Percentiles rank a stretch among this genome's conserved stretches.
Conservation (phyloP, 2,113 vertebrate genomes). For the Mormyrus iriodes region DNA sequence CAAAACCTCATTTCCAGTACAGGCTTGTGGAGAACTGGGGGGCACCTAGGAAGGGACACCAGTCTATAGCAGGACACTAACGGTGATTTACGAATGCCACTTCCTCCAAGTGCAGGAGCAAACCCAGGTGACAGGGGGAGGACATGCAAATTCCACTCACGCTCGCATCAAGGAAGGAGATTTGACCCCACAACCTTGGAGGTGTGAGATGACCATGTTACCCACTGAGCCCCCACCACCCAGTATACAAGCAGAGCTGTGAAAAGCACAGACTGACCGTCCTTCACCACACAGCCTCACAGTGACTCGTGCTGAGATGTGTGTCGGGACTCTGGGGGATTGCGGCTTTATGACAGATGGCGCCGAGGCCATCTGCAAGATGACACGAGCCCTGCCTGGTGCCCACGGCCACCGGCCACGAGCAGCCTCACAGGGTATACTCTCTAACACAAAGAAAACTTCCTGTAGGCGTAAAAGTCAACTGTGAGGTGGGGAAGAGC, state of each 20-base stretch:
- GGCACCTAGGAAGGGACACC: not conserved
- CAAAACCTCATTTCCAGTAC: not conserved
- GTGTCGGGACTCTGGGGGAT: not conserved
- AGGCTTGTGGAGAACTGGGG: not conserved
- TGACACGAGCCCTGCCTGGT: not conserved
- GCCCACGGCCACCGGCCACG: not conserved
- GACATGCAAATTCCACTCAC: not conserved
- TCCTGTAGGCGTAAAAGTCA: not conserved
- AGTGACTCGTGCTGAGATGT: not conserved
- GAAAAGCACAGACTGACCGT: not conserved
- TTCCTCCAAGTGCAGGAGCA: not conserved
- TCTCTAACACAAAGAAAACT: not conserved
- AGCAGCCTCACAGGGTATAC: not conserved
- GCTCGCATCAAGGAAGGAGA: not conserved
- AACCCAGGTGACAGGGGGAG: not conserved
- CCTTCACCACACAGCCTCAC: not conserved
- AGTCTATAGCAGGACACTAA: not conserved
- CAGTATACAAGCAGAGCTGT: not conserved
- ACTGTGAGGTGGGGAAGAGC: not conserved
- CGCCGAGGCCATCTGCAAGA: not conserved
- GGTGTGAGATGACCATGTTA: not conserved
- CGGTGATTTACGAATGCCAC: not conserved
- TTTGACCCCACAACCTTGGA: not conserved
- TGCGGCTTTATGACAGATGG: not conserved
- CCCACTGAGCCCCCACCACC: not conserved